Base-by-base conservation (phyloP, 2,888 invertebrate species). In the Anthophora plumipes region DNA sequence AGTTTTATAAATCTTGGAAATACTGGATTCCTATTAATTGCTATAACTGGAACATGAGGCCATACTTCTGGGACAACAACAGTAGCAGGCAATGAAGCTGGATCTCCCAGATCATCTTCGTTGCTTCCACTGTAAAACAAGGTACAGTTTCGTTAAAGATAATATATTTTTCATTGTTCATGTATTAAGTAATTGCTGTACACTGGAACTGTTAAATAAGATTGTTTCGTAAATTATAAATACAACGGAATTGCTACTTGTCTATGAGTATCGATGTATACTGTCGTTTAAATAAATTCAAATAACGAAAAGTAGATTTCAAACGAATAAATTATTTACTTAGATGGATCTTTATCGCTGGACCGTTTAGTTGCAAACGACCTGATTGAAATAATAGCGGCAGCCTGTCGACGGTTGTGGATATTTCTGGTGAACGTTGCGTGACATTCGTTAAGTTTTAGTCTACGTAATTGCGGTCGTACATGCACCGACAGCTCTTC, bases 1-100 rank as follows among this genome's bases (percentile, higher is more conserved):
- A 99, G 96, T 94, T 99, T 99, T 88, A 99, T 98, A 93, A 99
- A 99, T 88, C 98, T 96, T 25, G 99, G 99, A 94, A 99, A 99
- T 1, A 99, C 97, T 6, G 99, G 99, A 94, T 99, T 98, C 87
- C 98, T 96, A 90, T 95, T 97, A 84, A 99, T 97, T 0, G 99
- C 98, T 87, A 99, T 97, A 11, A 99, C 96, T 4, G 99, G 99
- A 25, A 99, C 96, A 92, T 97, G 97, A 0, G 99, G 99, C 97
- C 98, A 99, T 12, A 97, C 96, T 93, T 99, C 99, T 0, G 99
- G 99, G 41, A 99, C 97, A 20, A 97, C 97, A 61, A 98, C 97
- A 0, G 98, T 97, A 0, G 98, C 98, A 63, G 98, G 97, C 82
- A 98, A 91, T 85, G 92, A 82, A 25, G 93, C 93, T 50, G 93